Base-by-base conservation (phyloP, 2,888 invertebrate species). In the Acanthosepion esculentum region DNA sequence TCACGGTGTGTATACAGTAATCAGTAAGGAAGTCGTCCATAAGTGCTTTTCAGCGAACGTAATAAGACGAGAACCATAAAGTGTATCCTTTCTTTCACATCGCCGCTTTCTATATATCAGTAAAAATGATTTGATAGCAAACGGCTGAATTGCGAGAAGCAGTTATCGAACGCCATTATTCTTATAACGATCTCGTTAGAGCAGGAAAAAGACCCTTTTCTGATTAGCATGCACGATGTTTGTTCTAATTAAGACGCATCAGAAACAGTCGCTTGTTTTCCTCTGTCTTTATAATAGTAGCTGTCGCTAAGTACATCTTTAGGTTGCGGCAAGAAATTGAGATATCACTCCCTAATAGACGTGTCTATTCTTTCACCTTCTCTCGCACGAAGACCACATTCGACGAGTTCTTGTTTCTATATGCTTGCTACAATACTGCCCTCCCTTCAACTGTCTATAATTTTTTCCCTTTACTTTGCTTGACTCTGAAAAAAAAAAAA, bases 161-260 rank as follows among this genome's bases (percentile, higher is more conserved):
- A 78, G 78, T 78, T 78, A 78, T 12, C 78, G 78, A n/a, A n/a
- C 78, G 78, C n/a, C 78, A 78, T 78, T 78, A 78, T 78, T 78
- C n/a, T 78, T n/a, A 78, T 78, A 78, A 78, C 18, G n/a, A n/a
- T 78, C 78, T 78, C 78, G 78, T 78, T 78, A 78, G 78, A 15
- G n/a, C 78, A 26, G n/a, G 78, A 10, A 78, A 78, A 78, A 78
- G 78, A 15, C 33, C 78, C n/a, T 78, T 78, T 78, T 33, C 78
- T 78, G 78, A 78, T 78, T 78, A n/a, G 78, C 78, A n/a, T 78
- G 33, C 78, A 78, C 78, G 33, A n/a, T 78, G 78, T 78, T 78
- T 78, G 33, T 78, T n/a, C 78, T n/a, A 78, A 78, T 78, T 78
- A 33, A 78, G 78, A 15, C n/a, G 0, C n/a, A 33, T 33, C n/a